Evolutionary conservation across 2,888 invertebrate species (phyloP).

Genomic region (Apodemia hepburni): DNA sequence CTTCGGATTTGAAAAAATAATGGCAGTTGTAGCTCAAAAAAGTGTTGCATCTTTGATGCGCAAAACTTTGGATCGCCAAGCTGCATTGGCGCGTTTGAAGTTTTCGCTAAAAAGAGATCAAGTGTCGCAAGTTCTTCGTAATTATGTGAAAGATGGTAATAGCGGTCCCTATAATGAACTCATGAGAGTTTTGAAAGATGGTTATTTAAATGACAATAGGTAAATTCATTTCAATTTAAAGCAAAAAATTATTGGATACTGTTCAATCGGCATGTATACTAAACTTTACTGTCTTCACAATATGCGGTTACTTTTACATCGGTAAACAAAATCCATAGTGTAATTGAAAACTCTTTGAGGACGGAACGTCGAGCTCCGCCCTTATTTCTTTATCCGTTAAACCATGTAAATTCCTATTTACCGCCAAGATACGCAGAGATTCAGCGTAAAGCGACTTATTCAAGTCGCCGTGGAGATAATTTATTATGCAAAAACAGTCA

Average conservation of each 20-base stretch:
- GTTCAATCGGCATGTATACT: background rate
- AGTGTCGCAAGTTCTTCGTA: slow-evolving; percentile 36
- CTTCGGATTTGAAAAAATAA: slow-evolving; percentile 67
- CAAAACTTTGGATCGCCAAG: slow-evolving; percentile 62
- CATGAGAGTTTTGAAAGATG: slow-evolving; percentile 64
- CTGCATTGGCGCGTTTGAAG: slow-evolving; percentile 56
- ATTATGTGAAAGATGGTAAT: slow-evolving; percentile 30
- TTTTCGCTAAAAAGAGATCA: slow-evolving; percentile 64
- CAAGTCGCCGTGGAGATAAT: slow-evolving; percentile 21
- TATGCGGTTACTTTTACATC: background rate
- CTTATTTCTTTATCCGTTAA: slow-evolving; percentile 7
- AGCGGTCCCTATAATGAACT: slow-evolving; percentile 66
- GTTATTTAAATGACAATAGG: slow-evolving; percentile 41
- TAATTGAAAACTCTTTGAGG: slow-evolving; percentile 2
- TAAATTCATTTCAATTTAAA: no score
- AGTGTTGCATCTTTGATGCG: slow-evolving; percentile 67
- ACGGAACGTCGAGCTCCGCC: background rate
- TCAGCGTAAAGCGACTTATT: slow-evolving; percentile 26
- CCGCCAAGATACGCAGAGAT: slow-evolving; percentile 32
- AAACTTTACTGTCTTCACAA: background rate
- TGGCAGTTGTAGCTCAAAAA: slow-evolving; percentile 63
- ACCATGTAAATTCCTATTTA: slow-evolving; percentile 12
- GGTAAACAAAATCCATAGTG: background rate
- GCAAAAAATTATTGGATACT: no score
- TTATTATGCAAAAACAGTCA: slow-evolving; percentile 23